Evolutionary conservation across 2,797 vertebrate species (phyloP).

Genomic region (Phaenicophaeus curvirostris): DNA sequence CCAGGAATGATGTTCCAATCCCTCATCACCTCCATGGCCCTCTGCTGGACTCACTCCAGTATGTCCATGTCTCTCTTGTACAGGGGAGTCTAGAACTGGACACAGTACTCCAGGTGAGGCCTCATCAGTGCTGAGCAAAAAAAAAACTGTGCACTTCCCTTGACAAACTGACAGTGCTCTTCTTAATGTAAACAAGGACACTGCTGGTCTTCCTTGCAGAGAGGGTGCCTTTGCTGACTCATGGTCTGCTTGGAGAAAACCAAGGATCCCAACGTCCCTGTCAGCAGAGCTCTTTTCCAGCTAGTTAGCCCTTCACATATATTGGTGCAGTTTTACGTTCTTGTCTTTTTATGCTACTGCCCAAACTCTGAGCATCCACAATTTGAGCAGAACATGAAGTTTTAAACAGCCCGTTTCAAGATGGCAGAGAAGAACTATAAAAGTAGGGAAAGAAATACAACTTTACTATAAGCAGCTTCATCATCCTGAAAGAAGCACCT

Average conservation of each 20-base stretch:
- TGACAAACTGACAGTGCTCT: neutral
- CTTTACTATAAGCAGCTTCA: neutral
- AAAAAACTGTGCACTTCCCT: neutral
- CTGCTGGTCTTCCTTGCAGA: neutral
- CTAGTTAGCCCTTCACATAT: neutral
- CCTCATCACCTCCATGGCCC: neutral
- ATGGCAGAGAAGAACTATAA: fast-evolving
- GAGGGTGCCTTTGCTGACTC: neutral
- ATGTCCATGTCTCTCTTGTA: neutral
- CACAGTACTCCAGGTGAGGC: neutral
- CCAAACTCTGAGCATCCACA: neutral
- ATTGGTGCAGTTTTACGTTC: fast-evolving
- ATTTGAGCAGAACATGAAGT: neutral
- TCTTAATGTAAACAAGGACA: neutral
- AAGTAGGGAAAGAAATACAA: neutral
- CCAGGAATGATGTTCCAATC: neutral
- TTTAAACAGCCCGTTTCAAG: neutral
- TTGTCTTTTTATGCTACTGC: neutral
- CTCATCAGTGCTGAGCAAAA: neutral
- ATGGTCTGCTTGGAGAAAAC: neutral
- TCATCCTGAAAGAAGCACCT: neutral
- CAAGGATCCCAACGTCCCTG: neutral
- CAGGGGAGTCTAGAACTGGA: neutral
- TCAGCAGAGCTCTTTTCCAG: neutral
- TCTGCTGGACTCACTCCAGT: neutral